phyloP scores from a whole-genome alignment of 2,797 vertebrate genomes.

The Mycteria americana region DNA sequence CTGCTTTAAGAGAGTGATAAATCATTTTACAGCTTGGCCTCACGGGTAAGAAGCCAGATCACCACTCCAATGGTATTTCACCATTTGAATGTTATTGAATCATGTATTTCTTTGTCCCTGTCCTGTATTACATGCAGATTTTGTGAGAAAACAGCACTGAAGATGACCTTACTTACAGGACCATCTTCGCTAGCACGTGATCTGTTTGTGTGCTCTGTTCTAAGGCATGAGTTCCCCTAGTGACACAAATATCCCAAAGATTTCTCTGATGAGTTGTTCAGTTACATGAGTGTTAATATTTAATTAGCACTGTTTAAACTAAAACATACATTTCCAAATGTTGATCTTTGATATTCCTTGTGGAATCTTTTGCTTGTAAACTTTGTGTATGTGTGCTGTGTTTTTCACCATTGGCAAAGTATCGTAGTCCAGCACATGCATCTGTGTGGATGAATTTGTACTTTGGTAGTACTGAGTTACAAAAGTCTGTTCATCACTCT shows the following conservation, averaged over 20 bases:
- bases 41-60: neutral
- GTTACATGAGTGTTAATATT: neutral
- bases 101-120: neutral
- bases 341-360: neutral
- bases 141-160: neutral
- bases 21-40: neutral
- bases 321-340: neutral
- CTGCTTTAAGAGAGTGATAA: neutral
- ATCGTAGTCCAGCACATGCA: neutral
- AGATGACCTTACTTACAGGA: neutral
- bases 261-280: neutral
- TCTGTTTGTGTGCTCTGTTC: neutral
- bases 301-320: neutral
- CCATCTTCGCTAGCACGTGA: neutral
- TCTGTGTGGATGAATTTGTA: neutral
- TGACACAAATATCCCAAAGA: neutral
- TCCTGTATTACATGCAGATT: neutral
- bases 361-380: neutral
- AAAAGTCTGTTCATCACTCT: neutral
- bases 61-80: neutral
- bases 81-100: fast-evolving
- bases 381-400: neutral
- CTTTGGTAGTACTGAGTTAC: neutral
- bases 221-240: neutral
- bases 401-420: neutral